Base-by-base conservation (phyloP, 2,888 invertebrate genomes). In the Marronus borbonicus region DNA sequence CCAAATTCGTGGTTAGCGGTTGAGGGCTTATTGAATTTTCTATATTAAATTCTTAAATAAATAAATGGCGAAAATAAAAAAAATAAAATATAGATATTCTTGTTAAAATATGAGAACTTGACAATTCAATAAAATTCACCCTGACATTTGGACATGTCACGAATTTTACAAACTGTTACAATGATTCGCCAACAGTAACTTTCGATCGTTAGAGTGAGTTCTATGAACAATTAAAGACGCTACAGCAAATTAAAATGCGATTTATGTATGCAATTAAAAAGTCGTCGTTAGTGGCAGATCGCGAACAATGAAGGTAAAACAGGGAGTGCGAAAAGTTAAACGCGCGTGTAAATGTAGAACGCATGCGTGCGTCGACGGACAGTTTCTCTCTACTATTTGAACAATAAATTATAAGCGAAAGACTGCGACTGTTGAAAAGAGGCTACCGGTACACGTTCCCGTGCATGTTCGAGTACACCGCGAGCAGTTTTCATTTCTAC, bases 371-470 rank as follows among this genome's bases (percentile, higher is more conserved):
- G 66, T 58, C 55, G 36, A 62, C 52, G 65, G 65, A 76, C 76
- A 69, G 60, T 77, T 69, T 77, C 77, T 70, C 77, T 77, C 77
- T 60, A 39, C 60, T 77, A 62, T 77, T 70, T 70, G 68, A 77
- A 77, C 70, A 70, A 77, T 58, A 76, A 76, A 76, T 77, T 77
- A 76, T 55, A 50, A 60, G 49, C 77, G 77, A 68, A 68, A 77
- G 68, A 70, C 28, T 36, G 20, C 68, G 50, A 20, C 68, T 62
- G 50, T 62, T 70, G 77, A 77, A 77, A 70, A 68, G 77, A 77
- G 70, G 68, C 68, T 70, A 70, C 58, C 70, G 70, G 70, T 55
- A 70, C 70, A 70, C 28, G 69, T 70, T 58, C 55, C 39, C 12
- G 70, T 70, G 70, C 58, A 70, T 58, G 70, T 70, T 58, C 70